phyloP scores from a whole-genome alignment of 2,797 vertebrate species.

The Peromyscus nudipes region DNA sequence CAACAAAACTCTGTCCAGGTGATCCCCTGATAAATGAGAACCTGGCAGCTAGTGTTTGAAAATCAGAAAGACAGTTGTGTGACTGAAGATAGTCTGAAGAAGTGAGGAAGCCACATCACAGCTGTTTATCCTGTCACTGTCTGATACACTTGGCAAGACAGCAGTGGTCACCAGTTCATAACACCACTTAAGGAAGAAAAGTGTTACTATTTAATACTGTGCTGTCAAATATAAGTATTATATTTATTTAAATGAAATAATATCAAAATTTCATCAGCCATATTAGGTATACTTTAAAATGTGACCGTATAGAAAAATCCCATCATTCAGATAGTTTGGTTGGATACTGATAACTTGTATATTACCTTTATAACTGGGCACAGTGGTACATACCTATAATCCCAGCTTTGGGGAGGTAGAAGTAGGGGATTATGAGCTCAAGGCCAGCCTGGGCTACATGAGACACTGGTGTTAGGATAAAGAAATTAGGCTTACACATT shows the following conservation, averaged over 20 bases:
- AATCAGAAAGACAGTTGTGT: slow-evolving; percentile 1
- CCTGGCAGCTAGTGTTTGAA: background rate
- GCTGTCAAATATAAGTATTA: background rate
- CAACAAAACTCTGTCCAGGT: background rate
- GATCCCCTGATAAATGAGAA: background rate
- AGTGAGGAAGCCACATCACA: background rate
- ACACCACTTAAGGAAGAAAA: background rate
- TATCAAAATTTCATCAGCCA: background rate
- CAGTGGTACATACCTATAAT: too few species aligned
- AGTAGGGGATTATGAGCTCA: background rate
- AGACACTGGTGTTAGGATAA: background rate
- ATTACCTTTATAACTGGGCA: background rate
- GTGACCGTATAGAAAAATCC: background rate
- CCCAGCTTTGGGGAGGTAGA: background rate
- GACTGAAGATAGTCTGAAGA: background rate
- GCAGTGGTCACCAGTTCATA: background rate
- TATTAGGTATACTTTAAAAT: background rate
- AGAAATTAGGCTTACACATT: background rate
- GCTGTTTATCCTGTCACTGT: background rate
- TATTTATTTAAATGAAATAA: background rate
- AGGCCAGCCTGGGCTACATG: background rate
- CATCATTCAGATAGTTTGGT: background rate
- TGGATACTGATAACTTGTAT: background rate
- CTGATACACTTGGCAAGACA: background rate
- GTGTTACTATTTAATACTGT: background rate